A percentile compares a stretch with the other conserved stretches of the same genome.
phyloP scores from a whole-genome alignment of 2,113 vertebrate species.

The Taxidea taxus region DNA sequence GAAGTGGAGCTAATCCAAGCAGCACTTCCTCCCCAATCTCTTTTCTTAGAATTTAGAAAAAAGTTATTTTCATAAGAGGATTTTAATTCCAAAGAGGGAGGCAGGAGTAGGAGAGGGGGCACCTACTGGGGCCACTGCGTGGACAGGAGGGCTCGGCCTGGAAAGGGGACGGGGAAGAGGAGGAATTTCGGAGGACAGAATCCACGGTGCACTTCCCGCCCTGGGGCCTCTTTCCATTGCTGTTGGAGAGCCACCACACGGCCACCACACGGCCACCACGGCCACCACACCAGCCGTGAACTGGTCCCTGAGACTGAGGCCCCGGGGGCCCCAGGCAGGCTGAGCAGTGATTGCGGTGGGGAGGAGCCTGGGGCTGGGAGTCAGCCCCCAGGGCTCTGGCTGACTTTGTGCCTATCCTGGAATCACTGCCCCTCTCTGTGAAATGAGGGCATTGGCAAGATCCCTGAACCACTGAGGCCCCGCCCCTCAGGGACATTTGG shows the following conservation, averaged over 20 bases:
- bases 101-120: background rate
- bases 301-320: background rate
- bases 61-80: background rate
- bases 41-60: constrained; percentile 18
- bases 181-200: background rate
- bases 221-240: rapidly evolving
- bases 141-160: background rate
- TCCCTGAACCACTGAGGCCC: too few species aligned
- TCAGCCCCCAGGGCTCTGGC: background rate
- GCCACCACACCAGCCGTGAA: rapidly evolving
- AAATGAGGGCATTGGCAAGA: background rate
- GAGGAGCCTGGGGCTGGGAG: background rate
- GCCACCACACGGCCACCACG: background rate
- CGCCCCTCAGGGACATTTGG: background rate
- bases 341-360: rapidly evolving
- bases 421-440: background rate
- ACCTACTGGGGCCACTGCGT: background rate
- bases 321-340: background rate
- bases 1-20: constrained; percentile 80
- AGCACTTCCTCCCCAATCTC: constrained; percentile 18
- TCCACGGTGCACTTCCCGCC: rapidly evolving
- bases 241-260: background rate
- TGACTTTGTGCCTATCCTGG: background rate
- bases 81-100: constrained; percentile 12
- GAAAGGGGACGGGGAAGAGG: background rate